These are phyloP conservation scores for Pterocles gutturalis DNA, from an alignment of 2,113 vertebrate species.

Conservation along the genomic window DNA sequence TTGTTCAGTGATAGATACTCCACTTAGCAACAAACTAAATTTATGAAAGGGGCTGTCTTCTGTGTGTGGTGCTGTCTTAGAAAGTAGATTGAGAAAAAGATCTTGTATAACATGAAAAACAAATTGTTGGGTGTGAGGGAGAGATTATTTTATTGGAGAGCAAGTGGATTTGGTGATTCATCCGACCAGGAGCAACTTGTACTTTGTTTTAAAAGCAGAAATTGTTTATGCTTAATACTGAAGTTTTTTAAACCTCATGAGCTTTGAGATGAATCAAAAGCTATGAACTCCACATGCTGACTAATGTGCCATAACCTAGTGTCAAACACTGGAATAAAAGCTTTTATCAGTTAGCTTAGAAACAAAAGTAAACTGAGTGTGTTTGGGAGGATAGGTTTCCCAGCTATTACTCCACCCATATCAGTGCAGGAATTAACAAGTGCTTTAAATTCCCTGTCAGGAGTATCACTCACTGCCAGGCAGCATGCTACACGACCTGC, in stretches of 20 bases:
- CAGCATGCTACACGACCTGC: not conserved
- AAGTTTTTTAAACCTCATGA: not conserved
- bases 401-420: not conserved
- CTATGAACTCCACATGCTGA: not conserved
- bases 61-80: not conserved
- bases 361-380: not conserved
- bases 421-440: not conserved
- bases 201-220: slow-evolving; percentile 2
- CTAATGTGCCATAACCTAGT: not conserved
- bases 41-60: not conserved
- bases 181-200: not conserved
- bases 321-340: not conserved
- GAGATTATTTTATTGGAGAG: not conserved
- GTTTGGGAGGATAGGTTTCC: not conserved
- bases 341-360: not conserved
- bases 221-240: not conserved
- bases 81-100: not conserved
- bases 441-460: not conserved
- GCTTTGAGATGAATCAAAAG: slow-evolving; percentile 14
- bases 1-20: not conserved
- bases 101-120: not conserved
- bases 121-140: not conserved
- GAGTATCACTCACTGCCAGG: not conserved
- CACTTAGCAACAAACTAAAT: not conserved
- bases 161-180: not conserved